Evolutionary conservation across 2,888 invertebrate genomes (phyloP).

Genomic region (Tridacna gigas): DNA sequence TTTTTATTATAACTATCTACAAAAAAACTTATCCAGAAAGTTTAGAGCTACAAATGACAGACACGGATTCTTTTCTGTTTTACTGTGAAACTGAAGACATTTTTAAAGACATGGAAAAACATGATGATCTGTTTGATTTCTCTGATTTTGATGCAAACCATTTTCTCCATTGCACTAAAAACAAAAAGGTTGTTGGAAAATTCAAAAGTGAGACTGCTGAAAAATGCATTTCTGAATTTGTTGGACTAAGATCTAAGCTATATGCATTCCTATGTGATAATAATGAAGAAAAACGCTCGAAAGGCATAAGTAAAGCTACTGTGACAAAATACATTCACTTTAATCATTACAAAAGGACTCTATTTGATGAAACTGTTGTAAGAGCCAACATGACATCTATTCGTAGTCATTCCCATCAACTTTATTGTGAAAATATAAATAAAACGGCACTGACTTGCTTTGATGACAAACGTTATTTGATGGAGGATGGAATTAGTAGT

Average conservation of each 20-base stretch:
- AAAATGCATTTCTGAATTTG: slow-evolving; percentile 22
- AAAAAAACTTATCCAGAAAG: too few species aligned
- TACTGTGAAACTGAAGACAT: slow-evolving; percentile 43
- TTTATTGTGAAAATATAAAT: slow-evolving; percentile 21
- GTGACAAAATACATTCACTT: slow-evolving; percentile 27
- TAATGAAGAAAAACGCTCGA: slow-evolving; percentile 46
- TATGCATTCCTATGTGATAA: slow-evolving; percentile 20
- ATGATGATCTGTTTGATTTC: slow-evolving; percentile 62
- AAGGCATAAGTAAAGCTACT: slow-evolving; percentile 53
- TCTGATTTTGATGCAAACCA: slow-evolving; percentile 22
- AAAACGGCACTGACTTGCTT: slow-evolving; percentile 19
- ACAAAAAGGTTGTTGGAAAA: slow-evolving; percentile 33
- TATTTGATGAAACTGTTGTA: slow-evolving; percentile 23
- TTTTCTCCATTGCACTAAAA: slow-evolving; percentile 7
- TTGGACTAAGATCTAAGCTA: slow-evolving; percentile 31
- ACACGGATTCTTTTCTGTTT: too few species aligned
- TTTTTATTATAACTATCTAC: slow-evolving; percentile 82
- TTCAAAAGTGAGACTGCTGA: slow-evolving; percentile 9
- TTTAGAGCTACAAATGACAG: too few species aligned
- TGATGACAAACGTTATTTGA: slow-evolving; percentile 31
- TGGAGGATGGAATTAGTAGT: slow-evolving; percentile 11
- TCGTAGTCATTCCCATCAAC: slow-evolving; percentile 28
- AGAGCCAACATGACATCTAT: slow-evolving; percentile 15
- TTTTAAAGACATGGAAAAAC: slow-evolving; percentile 45
- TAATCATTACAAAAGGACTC: slow-evolving; percentile 27